These are phyloP conservation scores for Parus major DNA, from an alignment of 2,113 vertebrate genomes.

Conservation along the genomic window DNA sequence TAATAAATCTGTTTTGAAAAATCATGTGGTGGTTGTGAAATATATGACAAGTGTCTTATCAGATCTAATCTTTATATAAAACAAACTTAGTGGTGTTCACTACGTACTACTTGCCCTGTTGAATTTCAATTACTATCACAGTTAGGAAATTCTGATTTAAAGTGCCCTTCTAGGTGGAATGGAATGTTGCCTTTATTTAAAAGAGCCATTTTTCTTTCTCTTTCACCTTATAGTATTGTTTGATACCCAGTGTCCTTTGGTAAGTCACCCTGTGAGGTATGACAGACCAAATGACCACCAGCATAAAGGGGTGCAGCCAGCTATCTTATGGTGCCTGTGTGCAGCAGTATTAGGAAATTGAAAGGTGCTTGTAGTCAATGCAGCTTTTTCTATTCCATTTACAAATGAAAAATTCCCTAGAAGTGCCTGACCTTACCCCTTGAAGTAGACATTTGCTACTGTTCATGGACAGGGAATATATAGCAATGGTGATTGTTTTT, in stretches of 20 bases:
- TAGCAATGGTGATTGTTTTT: background rate
- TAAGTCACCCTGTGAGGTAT: background rate
- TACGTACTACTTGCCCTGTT: background rate
- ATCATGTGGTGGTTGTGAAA: constrained; percentile 21
- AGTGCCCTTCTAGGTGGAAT: background rate
- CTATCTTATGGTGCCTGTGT: background rate
- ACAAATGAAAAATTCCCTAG: background rate
- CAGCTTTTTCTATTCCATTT: background rate
- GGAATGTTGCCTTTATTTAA: background rate
- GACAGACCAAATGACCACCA: background rate
- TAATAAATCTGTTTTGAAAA: constrained; percentile 46
- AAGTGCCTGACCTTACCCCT: background rate
- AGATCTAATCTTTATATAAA: constrained; percentile 39
- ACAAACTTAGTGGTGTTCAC: background rate
- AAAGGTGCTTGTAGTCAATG: background rate
- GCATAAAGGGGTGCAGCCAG: background rate
- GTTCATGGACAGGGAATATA: background rate
- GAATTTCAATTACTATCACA: background rate
- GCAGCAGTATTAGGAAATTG: background rate
- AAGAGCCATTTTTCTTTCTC: background rate
- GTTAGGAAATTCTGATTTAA: background rate
- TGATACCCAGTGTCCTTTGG: background rate
- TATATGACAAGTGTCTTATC: constrained; percentile 38
- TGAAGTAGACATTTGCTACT: background rate
- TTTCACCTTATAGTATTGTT: background rate